These are phyloP conservation scores for Malacosoma neustria DNA, from an alignment of 2,888 invertebrate genomes.

Conservation along the genomic window DNA sequence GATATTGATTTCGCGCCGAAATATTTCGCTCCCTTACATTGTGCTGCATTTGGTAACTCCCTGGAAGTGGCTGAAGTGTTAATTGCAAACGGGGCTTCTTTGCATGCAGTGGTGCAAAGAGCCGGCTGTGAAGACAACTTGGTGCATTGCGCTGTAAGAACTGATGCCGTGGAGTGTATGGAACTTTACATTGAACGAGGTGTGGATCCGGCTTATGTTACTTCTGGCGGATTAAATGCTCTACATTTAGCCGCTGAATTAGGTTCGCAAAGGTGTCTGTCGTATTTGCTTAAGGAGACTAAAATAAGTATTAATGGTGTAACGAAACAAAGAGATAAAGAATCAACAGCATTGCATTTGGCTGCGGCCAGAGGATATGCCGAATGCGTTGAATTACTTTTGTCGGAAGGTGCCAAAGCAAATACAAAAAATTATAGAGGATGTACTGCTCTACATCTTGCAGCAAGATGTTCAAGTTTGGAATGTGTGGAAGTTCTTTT, in stretches of 20 bases:
- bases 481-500: conserved; percentile 87
- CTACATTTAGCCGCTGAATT: conserved; percentile 87
- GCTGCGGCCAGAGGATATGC: conserved; percentile 91
- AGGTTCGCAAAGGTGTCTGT: conserved; percentile 82
- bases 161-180: conserved; percentile 86
- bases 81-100: conserved; percentile 80
- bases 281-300: conserved; percentile 83
- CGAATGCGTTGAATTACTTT: conserved; percentile 85
- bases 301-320: conserved; percentile 81
- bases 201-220: conserved; percentile 83
- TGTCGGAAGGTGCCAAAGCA: conserved; percentile 85
- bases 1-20: conserved; percentile 81
- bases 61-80: conserved; percentile 85
- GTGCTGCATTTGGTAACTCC: conserved; percentile 91
- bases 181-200: conserved; percentile 84
- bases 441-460: conserved; percentile 91
- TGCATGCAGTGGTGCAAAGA: conserved; percentile 80
- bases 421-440: conserved; percentile 84
- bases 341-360: conserved; percentile 86
- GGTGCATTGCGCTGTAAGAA: conserved; percentile 88
- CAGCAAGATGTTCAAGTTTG: conserved; percentile 84
- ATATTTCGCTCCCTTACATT: conserved; percentile 88
- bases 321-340: conserved; percentile 82
- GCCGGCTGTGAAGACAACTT: conserved; percentile 83
- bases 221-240: conserved; percentile 84